phyloP scores from a whole-genome alignment of 1,140 invertebrate genomes.

The Eciton burchellii region DNA sequence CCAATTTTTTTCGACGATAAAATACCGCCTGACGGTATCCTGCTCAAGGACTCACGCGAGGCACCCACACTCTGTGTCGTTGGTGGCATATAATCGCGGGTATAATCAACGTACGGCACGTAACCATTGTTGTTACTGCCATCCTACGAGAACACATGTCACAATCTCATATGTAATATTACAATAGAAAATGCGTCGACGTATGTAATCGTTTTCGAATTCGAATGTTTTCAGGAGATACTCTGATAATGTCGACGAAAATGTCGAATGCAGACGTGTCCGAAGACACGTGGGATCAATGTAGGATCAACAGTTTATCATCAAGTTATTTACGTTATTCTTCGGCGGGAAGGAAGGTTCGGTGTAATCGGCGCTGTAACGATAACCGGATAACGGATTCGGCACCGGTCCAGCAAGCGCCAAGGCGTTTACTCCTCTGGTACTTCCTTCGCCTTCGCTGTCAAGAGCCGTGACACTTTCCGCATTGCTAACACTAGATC shows the following conservation, averaged over 20 bases:
- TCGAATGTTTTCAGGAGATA: neutral
- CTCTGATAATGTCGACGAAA: conserved; percentile 1
- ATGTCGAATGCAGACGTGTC: neutral
- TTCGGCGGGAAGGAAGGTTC: conserved; percentile 93
- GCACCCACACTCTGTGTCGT: conserved; percentile 85
- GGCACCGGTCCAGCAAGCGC: conserved; percentile 92
- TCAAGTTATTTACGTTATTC: conserved; percentile 82
- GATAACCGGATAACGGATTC: conserved; percentile 88
- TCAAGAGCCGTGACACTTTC: conserved; percentile 87
- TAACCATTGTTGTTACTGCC: conserved; percentile 95
- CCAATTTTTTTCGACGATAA: conserved; percentile 87
- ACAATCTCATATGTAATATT: neutral
- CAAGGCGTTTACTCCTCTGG: conserved; percentile 87
- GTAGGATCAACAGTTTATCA: no score
- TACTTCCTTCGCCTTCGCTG: conserved; percentile 85
- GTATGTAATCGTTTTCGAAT: neutral
- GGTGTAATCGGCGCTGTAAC: conserved; percentile 95
- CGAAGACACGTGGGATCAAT: neutral
- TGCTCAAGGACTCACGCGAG: conserved; percentile 85
- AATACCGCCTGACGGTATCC: conserved; percentile 85
- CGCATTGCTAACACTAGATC: conserved; percentile 91
- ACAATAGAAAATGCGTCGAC: neutral
- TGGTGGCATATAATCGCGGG: conserved; percentile 93
- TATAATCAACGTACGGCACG: conserved; percentile 95
- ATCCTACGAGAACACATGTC: conserved; percentile 85